Percentiles rank a stretch among this genome's conserved stretches.
phyloP scores from a whole-genome alignment of 2,888 invertebrate species.

The Orthosia gothica region DNA sequence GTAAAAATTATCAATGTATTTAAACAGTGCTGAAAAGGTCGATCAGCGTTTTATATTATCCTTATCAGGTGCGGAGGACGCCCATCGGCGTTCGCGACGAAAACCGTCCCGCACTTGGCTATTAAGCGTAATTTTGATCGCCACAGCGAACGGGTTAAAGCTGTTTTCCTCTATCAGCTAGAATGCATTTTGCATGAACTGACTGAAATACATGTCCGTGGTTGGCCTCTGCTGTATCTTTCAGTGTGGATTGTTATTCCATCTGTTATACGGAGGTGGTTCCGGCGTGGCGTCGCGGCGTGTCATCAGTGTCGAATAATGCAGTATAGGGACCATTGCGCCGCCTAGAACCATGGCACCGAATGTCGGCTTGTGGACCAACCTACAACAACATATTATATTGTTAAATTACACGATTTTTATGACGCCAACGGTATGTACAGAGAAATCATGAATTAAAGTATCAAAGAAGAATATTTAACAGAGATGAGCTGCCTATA shows the following conservation, averaged over 20 bases:
- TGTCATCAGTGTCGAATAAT: slow-evolving; percentile 83
- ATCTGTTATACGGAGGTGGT: slow-evolving; percentile 74
- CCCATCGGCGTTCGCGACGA: too few relatives aligned
- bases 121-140: too few relatives aligned
- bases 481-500: too few relatives aligned
- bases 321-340: slow-evolving; percentile 81
- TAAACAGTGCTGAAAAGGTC: too few relatives aligned
- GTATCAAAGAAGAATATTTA: background rate
- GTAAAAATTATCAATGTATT: too few relatives aligned
- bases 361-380: slow-evolving; percentile 84
- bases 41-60: too few relatives aligned
- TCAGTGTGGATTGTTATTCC: slow-evolving; percentile 78
- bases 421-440: background rate
- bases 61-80: too few relatives aligned
- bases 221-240: background rate
- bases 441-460: background rate
- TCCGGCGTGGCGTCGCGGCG: slow-evolving; percentile 73
- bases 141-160: too few relatives aligned
- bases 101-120: too few relatives aligned
- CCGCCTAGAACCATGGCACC: slow-evolving; percentile 81
- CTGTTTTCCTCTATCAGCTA: background rate
- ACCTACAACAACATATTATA: slow-evolving; percentile 70
- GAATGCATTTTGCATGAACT: background rate
- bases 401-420: background rate
- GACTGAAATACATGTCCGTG: background rate